A percentile compares a stretch with the other conserved stretches of the same genome.
phyloP scores from a whole-genome alignment of 2,888 invertebrate species.

The Ligdia adustata region DNA sequence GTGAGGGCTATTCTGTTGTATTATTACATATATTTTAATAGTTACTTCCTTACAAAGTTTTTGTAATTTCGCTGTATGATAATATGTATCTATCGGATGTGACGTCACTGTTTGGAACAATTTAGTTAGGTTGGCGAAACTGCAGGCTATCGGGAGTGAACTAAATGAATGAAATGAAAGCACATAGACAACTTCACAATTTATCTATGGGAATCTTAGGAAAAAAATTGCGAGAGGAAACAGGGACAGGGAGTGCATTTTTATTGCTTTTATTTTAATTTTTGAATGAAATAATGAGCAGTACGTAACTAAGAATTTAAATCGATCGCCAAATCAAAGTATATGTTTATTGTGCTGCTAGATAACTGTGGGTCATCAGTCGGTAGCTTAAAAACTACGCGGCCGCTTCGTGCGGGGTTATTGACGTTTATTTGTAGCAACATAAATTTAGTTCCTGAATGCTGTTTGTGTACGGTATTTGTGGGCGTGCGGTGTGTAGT shows the following conservation, averaged over 20 bases:
- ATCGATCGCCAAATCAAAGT: conserved; percentile 11
- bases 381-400: conserved; percentile 31
- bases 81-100: no score
- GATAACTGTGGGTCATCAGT: neutral
- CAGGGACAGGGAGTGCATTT: conserved; percentile 31
- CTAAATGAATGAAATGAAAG: neutral
- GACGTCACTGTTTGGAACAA: no score
- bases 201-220: neutral
- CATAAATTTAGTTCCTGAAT: conserved; percentile 61
- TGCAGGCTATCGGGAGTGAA: no score
- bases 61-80: no score
- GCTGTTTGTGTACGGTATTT: conserved; percentile 68
- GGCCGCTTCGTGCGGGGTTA: conserved; percentile 66
- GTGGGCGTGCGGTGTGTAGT: conserved; percentile 52
- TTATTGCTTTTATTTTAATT: conserved; percentile 48
- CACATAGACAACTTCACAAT: neutral
- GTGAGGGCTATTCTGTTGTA: no score
- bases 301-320: conserved; percentile 28
- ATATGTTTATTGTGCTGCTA: neutral
- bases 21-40: no score
- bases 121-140: no score
- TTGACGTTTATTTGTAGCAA: conserved; percentile 70
- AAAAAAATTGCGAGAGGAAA: neutral
- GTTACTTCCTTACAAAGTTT: no score
- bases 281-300: conserved; percentile 54